Evolutionary conservation across 35 echinoderm and acorn worm species (phyloP).

Genomic region (Hemicentrotus pulcherrimus): DNA sequence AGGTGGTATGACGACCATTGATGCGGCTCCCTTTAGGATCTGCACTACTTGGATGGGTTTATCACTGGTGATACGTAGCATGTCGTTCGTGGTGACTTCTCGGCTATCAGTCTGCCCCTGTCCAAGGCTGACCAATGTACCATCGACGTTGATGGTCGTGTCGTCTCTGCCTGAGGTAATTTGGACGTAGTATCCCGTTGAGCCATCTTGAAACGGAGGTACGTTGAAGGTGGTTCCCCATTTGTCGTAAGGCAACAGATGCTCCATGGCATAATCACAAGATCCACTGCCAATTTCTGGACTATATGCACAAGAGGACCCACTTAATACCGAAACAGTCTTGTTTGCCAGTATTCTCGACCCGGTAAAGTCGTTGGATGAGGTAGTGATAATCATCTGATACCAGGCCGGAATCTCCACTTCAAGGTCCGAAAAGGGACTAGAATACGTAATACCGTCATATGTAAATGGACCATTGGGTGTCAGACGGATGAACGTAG

Average conservation of each 20-base stretch:
- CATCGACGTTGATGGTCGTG: slow-evolving; percentile 22
- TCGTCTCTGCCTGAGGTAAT: slow-evolving; percentile 17
- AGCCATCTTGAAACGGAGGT: neutral
- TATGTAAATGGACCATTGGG: slow-evolving; percentile 15
- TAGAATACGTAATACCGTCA: neutral
- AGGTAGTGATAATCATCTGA: slow-evolving; percentile 4
- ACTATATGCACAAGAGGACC: slow-evolving; percentile 23
- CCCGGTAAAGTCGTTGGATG: slow-evolving; percentile 31
- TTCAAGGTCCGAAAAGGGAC: neutral
- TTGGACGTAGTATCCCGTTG: slow-evolving; percentile 22
- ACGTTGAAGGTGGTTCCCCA: slow-evolving; percentile 20
- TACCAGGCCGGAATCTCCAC: slow-evolving; percentile 18
- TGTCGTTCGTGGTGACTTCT: neutral
- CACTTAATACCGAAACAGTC: neutral
- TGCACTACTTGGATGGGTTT: slow-evolving; percentile 42
- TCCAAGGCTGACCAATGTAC: neutral
- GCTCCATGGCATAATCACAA: slow-evolving; percentile 30
- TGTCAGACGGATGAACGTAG: neutral
- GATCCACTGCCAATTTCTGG: neutral
- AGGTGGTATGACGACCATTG: slow-evolving; percentile 39
- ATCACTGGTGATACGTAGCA: slow-evolving; percentile 43
- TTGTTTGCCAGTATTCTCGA: slow-evolving; percentile 29
- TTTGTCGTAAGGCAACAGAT: slow-evolving; percentile 14
- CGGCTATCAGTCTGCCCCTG: neutral
- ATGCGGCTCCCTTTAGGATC: neutral